Percentiles rank a stretch among this genome's conserved stretches.
Conservation (phyloP, 2,797 vertebrate genomes). For the Semaprochilodus insignis region DNA sequence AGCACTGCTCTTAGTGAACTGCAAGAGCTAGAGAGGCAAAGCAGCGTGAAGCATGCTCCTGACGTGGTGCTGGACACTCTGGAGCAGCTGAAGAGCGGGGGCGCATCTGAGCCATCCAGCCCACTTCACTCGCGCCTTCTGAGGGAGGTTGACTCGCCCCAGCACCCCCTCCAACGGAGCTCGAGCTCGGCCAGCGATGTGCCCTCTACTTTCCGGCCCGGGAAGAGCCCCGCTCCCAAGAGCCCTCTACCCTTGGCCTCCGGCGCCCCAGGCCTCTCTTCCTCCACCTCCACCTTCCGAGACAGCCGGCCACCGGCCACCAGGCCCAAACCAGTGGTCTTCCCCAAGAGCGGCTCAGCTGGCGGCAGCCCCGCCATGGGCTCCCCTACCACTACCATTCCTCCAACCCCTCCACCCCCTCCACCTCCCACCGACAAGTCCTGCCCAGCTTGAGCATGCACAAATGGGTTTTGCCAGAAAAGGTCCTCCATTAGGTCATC, state of each 20-base stretch:
- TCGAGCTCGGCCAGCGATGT: conserved; percentile 94
- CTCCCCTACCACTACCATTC: conserved; percentile 85
- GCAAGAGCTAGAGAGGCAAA: conserved; percentile 90
- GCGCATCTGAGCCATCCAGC: conserved; percentile 92
- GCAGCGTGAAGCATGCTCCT: conserved; percentile 89
- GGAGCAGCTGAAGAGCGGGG: conserved; percentile 93
- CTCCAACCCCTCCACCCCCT: conserved; percentile 86
- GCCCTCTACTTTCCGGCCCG: conserved; percentile 91
- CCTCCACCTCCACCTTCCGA: conserved; percentile 87
- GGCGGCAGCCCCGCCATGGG: conserved; percentile 84
- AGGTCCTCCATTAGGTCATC: neutral
- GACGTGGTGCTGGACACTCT: conserved; percentile 97
- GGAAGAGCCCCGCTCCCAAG: conserved; percentile 82
- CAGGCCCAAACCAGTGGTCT: conserved; percentile 91
- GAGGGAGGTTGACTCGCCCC: conserved; percentile 81
- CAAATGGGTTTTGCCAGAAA: neutral
- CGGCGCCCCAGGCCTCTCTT: conserved; percentile 79
- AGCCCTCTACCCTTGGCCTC: conserved; percentile 77
- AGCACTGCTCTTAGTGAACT: conserved; percentile 91
- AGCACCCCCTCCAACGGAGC: conserved; percentile 90
- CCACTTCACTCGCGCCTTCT: conserved; percentile 93
- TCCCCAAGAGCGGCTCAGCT: conserved; percentile 86
- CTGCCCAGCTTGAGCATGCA: conserved; percentile 86
- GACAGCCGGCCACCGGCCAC: conserved; percentile 89
- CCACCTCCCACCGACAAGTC: conserved; percentile 89